Percentiles rank a stretch among this genome's conserved stretches.
Conservation (phyloP, 1,140 invertebrate genomes). For the Aphelenchoides fujianensis region DNA sequence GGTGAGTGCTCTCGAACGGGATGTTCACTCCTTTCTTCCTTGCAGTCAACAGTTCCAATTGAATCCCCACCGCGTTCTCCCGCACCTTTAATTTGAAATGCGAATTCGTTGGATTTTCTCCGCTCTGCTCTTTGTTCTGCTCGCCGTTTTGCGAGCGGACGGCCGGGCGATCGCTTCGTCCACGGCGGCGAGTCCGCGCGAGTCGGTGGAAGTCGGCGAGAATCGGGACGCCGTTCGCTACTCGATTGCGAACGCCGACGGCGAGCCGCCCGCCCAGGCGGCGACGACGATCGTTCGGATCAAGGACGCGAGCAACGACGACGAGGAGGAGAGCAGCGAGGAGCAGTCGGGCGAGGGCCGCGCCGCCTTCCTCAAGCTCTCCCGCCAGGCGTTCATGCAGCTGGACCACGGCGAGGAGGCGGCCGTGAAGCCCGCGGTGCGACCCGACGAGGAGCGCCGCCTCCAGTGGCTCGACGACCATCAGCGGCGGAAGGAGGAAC, state of each 20-base stretch:
- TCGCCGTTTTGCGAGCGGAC: background rate
- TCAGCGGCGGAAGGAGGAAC: conserved; percentile 15
- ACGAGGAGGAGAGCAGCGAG: background rate
- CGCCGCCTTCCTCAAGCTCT: conserved; percentile 1
- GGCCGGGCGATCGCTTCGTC: background rate
- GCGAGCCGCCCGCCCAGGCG: too few species aligned
- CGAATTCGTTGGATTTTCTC: background rate
- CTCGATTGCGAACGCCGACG: background rate
- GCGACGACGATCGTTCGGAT: conserved; percentile 6
- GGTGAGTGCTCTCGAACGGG: too few species aligned
- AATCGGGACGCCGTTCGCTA: background rate
- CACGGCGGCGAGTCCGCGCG: background rate
- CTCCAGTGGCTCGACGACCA: conserved; percentile 14
- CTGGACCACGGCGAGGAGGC: background rate
- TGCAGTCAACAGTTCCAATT: too few species aligned
- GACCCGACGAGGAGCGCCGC: conserved; percentile 14
- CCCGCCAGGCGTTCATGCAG: conserved; percentile 14
- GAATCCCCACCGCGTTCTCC: too few species aligned
- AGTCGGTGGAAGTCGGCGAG: background rate
- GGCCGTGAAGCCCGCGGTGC: background rate
- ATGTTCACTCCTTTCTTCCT: too few species aligned
- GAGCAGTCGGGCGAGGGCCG: background rate
- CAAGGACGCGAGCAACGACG: background rate
- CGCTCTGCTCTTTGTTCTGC: background rate
- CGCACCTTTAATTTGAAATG: too few species aligned